Evolutionary conservation across 2,113 vertebrate genomes (phyloP).

Genomic region (Colossoma macropomum): DNA sequence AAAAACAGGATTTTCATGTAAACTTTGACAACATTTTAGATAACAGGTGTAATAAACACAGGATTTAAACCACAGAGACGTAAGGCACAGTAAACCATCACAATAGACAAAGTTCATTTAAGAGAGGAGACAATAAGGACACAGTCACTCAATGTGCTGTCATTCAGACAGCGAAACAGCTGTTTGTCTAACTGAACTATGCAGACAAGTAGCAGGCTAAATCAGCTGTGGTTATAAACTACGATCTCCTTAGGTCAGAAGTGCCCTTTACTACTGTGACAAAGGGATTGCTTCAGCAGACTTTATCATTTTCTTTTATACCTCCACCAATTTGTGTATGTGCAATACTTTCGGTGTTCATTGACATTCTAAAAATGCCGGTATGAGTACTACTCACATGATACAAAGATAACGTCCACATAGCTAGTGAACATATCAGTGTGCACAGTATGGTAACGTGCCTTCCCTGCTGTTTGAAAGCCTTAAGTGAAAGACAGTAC

Average conservation of each 20-base stretch:
- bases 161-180: not conserved
- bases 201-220: not conserved
- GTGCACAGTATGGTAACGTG: not conserved
- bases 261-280: not conserved
- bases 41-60: not conserved
- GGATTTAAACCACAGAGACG: not conserved
- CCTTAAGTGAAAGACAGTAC: not conserved
- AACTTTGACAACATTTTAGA: constrained; percentile 2
- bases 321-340: not conserved
- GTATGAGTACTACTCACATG: no score
- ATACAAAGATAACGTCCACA: not conserved
- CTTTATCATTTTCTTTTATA: not conserved
- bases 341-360: not conserved
- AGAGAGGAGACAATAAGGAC: not conserved
- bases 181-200: not conserved
- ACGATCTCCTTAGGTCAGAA: not conserved
- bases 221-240: not conserved
- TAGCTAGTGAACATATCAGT: not conserved
- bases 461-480: not conserved
- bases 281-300: not conserved
- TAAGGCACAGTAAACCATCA: not conserved
- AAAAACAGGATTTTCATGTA: not conserved
- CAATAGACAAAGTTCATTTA: constrained; percentile 46
- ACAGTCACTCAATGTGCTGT: constrained; percentile 20
- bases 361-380: no score